Conservation (phyloP, 2,113 vertebrate species). For the Thamnophis sirtalis region DNA sequence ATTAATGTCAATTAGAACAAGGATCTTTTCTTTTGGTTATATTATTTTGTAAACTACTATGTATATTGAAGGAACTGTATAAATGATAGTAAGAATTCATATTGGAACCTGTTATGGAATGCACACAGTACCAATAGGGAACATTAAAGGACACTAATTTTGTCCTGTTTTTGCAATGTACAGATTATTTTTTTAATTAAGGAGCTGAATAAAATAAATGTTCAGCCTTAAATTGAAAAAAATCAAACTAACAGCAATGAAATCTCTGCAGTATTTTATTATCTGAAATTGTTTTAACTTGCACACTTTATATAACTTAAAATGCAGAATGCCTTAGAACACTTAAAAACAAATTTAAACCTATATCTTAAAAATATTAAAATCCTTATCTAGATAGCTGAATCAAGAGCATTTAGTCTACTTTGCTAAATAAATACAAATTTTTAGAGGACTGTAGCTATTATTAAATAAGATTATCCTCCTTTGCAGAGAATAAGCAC, state of each 20-base stretch:
- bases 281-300: slow-evolving; percentile 45
- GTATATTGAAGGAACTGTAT: slow-evolving; percentile 5
- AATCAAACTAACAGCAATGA: slow-evolving; percentile 14
- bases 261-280: slow-evolving; percentile 33
- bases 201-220: slow-evolving; percentile 41
- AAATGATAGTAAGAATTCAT: slow-evolving; percentile 39
- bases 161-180: slow-evolving; percentile 40
- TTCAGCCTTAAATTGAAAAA: slow-evolving; percentile 34
- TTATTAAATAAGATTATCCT: slow-evolving; percentile 28
- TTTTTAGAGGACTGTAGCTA: slow-evolving; percentile 35
- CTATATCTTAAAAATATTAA: slow-evolving; percentile 24
- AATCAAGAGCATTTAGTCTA: slow-evolving; percentile 32
- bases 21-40: neutral
- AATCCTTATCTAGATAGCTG: slow-evolving; percentile 28
- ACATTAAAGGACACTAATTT: slow-evolving; percentile 29
- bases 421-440: slow-evolving; percentile 42
- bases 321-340: slow-evolving; percentile 51
- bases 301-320: slow-evolving; percentile 35
- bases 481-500: slow-evolving; percentile 22
- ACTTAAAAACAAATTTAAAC: slow-evolving; percentile 36
- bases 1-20: neutral
- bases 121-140: slow-evolving; percentile 30
- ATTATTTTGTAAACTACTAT: neutral
- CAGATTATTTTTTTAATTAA: slow-evolving; percentile 46
- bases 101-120: slow-evolving; percentile 44